These are phyloP conservation scores for Lutraria lutraria DNA, from an alignment of 2,888 invertebrate species.

Conservation along the genomic window DNA sequence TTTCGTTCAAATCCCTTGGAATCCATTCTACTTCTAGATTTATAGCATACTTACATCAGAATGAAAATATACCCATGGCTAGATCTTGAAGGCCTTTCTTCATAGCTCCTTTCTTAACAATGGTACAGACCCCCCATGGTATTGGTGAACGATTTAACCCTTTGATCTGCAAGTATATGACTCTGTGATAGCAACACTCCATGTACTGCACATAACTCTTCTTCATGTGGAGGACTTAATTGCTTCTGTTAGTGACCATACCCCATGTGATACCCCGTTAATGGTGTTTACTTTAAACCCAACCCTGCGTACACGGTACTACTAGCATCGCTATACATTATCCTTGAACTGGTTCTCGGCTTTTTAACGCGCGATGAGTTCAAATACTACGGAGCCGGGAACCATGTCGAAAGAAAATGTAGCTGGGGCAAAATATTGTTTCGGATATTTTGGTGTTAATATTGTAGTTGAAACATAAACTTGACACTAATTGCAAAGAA, in stretches of 20 bases:
- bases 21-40: not conserved
- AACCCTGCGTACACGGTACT: not conserved
- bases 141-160: not conserved
- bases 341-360: too few species aligned
- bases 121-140: not conserved
- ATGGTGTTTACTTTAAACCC: not conserved
- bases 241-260: not conserved
- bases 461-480: too few species aligned
- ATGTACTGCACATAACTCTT: not conserved
- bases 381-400: too few species aligned
- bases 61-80: not conserved
- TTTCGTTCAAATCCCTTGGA: not conserved
- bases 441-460: too few species aligned
- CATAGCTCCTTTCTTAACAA: not conserved
- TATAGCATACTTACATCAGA: not conserved
- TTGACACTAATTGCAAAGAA: too few species aligned
- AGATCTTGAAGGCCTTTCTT: not conserved
- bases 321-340: constrained; percentile 10
- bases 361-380: too few species aligned
- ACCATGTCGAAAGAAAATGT: too few species aligned
- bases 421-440: too few species aligned
- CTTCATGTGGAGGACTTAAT: not conserved
- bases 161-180: not conserved
- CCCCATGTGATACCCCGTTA: not conserved
- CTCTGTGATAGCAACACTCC: not conserved